Evolutionary conservation across 2,797 vertebrate genomes (phyloP), one percentile per base, ranked within the genome.

Genomic region (Melanotaenia trifasciata): DNA sequence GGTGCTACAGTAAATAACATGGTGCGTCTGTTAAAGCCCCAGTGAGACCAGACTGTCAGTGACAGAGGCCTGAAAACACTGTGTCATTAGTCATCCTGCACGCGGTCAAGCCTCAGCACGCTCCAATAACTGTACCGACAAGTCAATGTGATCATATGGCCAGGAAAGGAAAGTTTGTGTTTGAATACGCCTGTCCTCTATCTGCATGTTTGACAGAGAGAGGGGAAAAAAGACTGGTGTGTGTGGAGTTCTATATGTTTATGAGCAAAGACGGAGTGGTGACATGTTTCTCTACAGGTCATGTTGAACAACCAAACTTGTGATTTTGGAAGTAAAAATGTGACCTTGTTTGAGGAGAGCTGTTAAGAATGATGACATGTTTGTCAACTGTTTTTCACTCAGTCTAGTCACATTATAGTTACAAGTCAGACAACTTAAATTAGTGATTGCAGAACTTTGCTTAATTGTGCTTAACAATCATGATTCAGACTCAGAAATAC

Each of bases 61-160:
- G 70, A 78, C 81, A 67, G 80, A 87, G 67, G 70, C 72, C 74
- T 72, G 61, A 87, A 83, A 83, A 83, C 70, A 73, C 74, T 35
- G 75, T 74, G 80, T 89, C 83, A 86, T 90, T 76, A 75, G 61
- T 93, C 77, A 85, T 76, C 84, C 74, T 1, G 70, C 81, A 84
- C 64, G 73, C 76, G 76, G 74, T 79, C 72, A 72, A 71, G 65
- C 51, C 54, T 67, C 58, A 50, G 70, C 61, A 70, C 33, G 75
- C 79, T 74, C 59, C 78, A 84, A 86, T 83, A 79, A 84, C 80
- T 40, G 70, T 70, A 67, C 64, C 78, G 58, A 76, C 47, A 60
- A 76, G 83, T 85, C 82, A 84, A 61, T 64, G 66, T 67, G 32
- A 76, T 86, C 82, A 84, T 67, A 45, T 63, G 70, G 63, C 64